Percentiles rank a stretch among this genome's conserved stretches.
These are phyloP conservation scores for Tanaodytes sp. DNA, from an alignment of 2,888 invertebrate genomes.

Conservation along the genomic window DNA sequence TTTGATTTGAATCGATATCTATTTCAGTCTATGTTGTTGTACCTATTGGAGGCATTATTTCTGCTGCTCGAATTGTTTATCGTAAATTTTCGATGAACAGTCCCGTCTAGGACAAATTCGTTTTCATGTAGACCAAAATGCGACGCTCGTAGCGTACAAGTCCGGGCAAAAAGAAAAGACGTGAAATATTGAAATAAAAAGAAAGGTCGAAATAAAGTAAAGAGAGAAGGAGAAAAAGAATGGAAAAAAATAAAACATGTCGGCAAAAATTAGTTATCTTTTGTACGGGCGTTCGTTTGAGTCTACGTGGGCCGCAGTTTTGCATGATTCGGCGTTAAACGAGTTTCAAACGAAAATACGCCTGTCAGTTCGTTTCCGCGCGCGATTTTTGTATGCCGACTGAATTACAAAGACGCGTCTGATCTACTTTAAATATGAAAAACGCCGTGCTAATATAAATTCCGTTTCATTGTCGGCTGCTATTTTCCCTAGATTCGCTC, in stretches of 20 bases:
- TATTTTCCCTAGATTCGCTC: slow-evolving; percentile 32
- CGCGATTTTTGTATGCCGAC: slow-evolving; percentile 43
- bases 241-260: slow-evolving; percentile 13
- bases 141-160: no score
- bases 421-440: slow-evolving; percentile 52
- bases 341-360: slow-evolving; percentile 49
- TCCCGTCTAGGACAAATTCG: no score
- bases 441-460: slow-evolving; percentile 32
- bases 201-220: no score
- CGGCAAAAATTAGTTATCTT: slow-evolving; percentile 50
- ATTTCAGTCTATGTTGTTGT: no score
- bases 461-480: slow-evolving; percentile 32
- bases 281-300: slow-evolving; percentile 19
- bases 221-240: no score
- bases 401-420: slow-evolving; percentile 50
- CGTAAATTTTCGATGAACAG: no score
- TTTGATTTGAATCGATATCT: no score
- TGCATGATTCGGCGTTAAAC: slow-evolving; percentile 48
- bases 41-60: no score
- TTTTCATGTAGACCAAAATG: no score
- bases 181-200: no score
- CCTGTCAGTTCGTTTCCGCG: slow-evolving; percentile 45
- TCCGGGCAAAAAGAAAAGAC: no score
- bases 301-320: slow-evolving; percentile 23
- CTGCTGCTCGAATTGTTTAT: no score